Evolutionary conservation across 2,888 invertebrate genomes (phyloP), one percentile per base, ranked within the genome.

Genomic region (Morinoia aosen): DNA sequence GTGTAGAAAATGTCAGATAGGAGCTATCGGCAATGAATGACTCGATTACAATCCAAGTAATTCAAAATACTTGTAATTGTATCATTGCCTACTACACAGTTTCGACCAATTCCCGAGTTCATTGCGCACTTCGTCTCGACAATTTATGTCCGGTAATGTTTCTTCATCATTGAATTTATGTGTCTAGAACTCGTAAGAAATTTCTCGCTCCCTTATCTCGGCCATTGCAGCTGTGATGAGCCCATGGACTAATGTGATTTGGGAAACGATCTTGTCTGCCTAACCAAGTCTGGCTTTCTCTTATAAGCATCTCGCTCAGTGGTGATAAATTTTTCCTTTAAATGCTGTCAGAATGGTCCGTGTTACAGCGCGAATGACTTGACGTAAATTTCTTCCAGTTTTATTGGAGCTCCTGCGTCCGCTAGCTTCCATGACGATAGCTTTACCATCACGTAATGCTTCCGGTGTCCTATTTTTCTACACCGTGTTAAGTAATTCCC

Each of bases 121-220:
- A 76, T 76, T 76, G 76, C 76, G 33, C 25, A 25, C 19, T 76
- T 76, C 33, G 76, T 76, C 76, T 33, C 12, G 33, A 76, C 76
- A 76, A 33, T 76, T 76, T 76, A 76, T 33, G 16, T 19, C 25
- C 8, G 33, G 76, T 76, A 76, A 76, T 76, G 76, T 33, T 76
- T 76, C 61, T 76, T 76, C 76, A 76, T 76, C 76, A 76, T 76
- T 76, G 76, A 76, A 76, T 76, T 76, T 76, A 76, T 76, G 76
- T 76, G 33, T 3, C 76, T 76, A 25, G 76, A 76, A 76, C 76
- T 76, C 19, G 76, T 33, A 76, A 76, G 33, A 76, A 76, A 76
- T 25, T 76, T 76, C 76, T 19, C 19, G 64, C 64, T 19, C 64
- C 64, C 14, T 12, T 64, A 64, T 64, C 64, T 76, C 76, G 76